A percentile compares a stretch with the other conserved stretches of the same genome.
phyloP scores from a whole-genome alignment of 2,113 vertebrate genomes.

The Ciconia maguari region DNA sequence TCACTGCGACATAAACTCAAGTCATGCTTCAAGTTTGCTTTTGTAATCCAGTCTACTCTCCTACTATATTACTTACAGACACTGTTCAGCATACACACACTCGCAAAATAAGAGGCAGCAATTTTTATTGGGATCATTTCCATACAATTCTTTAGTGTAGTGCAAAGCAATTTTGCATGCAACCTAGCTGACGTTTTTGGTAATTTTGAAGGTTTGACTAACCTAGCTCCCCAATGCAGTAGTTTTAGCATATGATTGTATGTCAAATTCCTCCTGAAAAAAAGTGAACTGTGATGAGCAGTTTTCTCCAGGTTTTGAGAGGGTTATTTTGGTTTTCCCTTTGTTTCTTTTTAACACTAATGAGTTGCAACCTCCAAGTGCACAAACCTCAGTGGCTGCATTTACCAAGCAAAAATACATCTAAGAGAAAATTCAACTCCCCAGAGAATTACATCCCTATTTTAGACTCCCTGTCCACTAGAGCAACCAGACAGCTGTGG shows the following conservation, averaged over 20 bases:
- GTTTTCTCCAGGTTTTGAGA: background rate
- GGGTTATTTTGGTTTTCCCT: background rate
- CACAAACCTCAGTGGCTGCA: background rate
- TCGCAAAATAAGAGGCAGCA: background rate
- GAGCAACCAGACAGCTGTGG: background rate
- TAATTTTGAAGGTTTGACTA: background rate
- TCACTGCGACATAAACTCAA: background rate
- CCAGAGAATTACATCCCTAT: background rate
- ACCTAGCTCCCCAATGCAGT: background rate
- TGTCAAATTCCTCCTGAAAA: background rate
- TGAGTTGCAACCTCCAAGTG: background rate
- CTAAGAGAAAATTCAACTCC: conserved; percentile 1
- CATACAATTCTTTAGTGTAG: background rate
- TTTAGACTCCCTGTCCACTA: background rate
- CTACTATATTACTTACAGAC: background rate
- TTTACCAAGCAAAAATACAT: conserved; percentile 13
- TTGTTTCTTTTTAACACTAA: background rate
- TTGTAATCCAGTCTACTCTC: background rate
- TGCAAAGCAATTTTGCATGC: background rate
- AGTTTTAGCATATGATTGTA: background rate
- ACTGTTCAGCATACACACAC: background rate
- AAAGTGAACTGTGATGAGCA: background rate
- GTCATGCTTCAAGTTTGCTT: background rate
- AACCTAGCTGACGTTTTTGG: background rate
- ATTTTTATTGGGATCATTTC: background rate